Conservation (phyloP, 2,888 invertebrate genomes). For the Erebia ligea region DNA sequence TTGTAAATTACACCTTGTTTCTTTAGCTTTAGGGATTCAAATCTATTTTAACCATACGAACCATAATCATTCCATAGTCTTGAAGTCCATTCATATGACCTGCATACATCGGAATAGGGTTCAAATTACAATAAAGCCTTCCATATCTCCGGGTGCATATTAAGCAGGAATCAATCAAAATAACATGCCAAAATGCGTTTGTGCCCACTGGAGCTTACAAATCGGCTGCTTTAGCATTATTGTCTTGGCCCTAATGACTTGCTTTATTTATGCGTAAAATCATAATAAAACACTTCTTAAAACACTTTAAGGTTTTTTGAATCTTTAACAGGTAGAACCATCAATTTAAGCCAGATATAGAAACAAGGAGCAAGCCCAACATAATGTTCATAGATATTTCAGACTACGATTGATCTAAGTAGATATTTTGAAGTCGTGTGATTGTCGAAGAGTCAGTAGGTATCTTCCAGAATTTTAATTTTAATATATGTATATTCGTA, state of each 20-base stretch:
- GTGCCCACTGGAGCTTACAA: slow-evolving; percentile 59
- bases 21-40: slow-evolving; percentile 23
- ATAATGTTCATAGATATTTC: background rate
- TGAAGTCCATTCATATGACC: slow-evolving; percentile 26
- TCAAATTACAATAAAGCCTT: slow-evolving; percentile 33
- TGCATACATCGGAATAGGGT: slow-evolving; percentile 40
- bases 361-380: background rate
- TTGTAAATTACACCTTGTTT: slow-evolving; percentile 43
- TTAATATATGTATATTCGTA: no score
- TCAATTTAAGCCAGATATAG: background rate
- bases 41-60: slow-evolving; percentile 38
- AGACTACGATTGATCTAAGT: no score
- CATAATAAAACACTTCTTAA: slow-evolving; percentile 28
- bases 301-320: slow-evolving; percentile 15
- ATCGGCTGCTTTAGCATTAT: slow-evolving; percentile 57
- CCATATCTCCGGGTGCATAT: slow-evolving; percentile 53
- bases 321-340: slow-evolving; percentile 5
- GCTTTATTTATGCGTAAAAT: slow-evolving; percentile 33
- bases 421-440: no score
- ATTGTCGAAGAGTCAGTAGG: no score
- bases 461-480: no score
- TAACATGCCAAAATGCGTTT: slow-evolving; percentile 54
- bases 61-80: slow-evolving; percentile 19
- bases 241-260: slow-evolving; percentile 61
- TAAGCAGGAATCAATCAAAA: slow-evolving; percentile 60